Evolutionary conservation across 1,140 invertebrate species (phyloP), one percentile per base, ranked within the genome.

Genomic region (Apis cerana): DNA sequence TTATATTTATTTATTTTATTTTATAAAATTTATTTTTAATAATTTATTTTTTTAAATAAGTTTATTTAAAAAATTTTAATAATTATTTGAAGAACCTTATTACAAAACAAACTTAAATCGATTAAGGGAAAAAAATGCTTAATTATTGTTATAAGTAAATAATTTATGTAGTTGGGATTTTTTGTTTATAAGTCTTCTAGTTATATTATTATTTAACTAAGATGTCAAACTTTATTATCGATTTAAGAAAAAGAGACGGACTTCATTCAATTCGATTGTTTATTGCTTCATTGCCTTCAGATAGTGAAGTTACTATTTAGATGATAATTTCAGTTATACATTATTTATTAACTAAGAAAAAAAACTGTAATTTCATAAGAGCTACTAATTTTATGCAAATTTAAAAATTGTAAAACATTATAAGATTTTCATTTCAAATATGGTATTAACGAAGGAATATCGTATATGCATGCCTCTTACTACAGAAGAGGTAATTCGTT

Each of bases 401-500:
- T 5, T 52, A 68, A 1, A 48, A 9, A 68, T 54, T 27, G 10
- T 52, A 68, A 1, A 48, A 9, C 2, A 2, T 54, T 59, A 58
- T 52, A 23, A 69, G 15, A 17, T 43, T 59, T n/a, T 17, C 15
- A 0, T 67, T 59, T 21, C 54, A 69, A 92, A 80, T 68, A 97
- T 97, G 97, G 96, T 98, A 92, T 94, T 97, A 74, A 97, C 96
- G 9, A 98, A 97, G 92, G 98, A 98, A 95, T 99, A 98, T 91
- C 95, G 98, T 90, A 98, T 98, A 91, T 98, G 97, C 90, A 98
- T 99, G 98, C 98, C 98, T 17, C 95, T 99, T 80, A 97, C 97
- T 17, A 97, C 97, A 2, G 97, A 98, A 91, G 98, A 99, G 96
- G 98, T 98, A 95, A 82, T 88, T 85, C 81, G 80, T 82, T 83